Base-by-base conservation (phyloP, 2,888 invertebrate species). In the Ceraclea dissimilis region DNA sequence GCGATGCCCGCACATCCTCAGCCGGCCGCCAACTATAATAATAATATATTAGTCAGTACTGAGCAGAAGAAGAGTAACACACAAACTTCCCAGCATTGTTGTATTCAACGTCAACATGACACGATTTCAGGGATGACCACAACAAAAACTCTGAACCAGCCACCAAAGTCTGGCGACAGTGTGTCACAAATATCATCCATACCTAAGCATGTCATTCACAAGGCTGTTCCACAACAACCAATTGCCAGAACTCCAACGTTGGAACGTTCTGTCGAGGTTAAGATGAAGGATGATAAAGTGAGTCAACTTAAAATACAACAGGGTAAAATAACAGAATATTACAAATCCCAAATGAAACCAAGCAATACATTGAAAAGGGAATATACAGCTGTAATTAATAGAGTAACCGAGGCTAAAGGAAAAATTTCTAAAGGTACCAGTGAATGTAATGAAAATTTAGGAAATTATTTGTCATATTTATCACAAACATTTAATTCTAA, bases 281-380 rank as follows among this genome's bases (percentile, higher is more conserved):
- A 46, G 19, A 13, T 49, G 49, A 17, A 26, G 11, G 49, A 49
- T 21, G 49, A 49, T 21, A 8, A 16, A 48, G 56, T 58, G 26
- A 61, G 63, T 51, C 60, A 62, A 44, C 64, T 66, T 48, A 69
- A 68, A 59, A 72, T 75, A 63, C 71, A 74, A 60, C 90, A 88
- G 71, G 89, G 88, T 51, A 88, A 90, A 71, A 91, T 91, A 68
- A 88, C 88, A 21, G 89, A 90, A 67, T 91, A 85, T 71, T 91
- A 90, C 71, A 90, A 87, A 70, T 84, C 88, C 62, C 90, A 90
- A 72, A 84, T 88, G 78, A 90, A 90, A 73, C 82, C 85, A 26
- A 79, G 81, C 63, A 79, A 77, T 66, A 72, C 70, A 58, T 67
- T 78, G 62, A 79, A 78, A 65, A 75, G 78, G 50, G 79, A 78